Evolutionary conservation across 2,797 vertebrate species (phyloP), one percentile per base, ranked within the genome.

Genomic region (Semotilus atromaculatus): DNA sequence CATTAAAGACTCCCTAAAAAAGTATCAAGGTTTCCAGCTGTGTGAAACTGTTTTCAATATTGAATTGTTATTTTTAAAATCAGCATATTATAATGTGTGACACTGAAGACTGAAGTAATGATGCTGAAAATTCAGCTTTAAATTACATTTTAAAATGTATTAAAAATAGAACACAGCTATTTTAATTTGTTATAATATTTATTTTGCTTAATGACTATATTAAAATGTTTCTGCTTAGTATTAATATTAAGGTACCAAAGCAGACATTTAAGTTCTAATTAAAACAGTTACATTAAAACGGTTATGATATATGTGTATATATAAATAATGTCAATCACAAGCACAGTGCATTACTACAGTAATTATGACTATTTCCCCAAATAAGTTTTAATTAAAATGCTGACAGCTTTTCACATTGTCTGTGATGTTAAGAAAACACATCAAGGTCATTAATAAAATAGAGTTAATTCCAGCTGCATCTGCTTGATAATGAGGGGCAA

Each of bases 341-440:
- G 26, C 31, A 68, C 26, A 43, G 68, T 23, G 21, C 55, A 82
- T 82, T 62, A 73, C 11, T 62, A 45, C 14, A 48, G 29, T 62
- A 26, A 82, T 73, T 34, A 82, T 19, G 67, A 40, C 68, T 29
- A 18, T 48, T 64, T 72, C 5, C 29, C 48, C 19, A 73, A 82
- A 82, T 62, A 14, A 14, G 53, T 60, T 81, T 29, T 60, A 60
- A 60, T 81, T 81, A 58, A 72, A 40, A 10, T 7, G 26, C 58
- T 64, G 76, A 64, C 58, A 79, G 76, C 26, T 81, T 81, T 55
- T 45, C 38, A 79, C 18, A 64, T 45, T 31, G 64, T 5, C 38
- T 45, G 58, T 64, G 38, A 79, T 45, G 76, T 45, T 64, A 16
- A 79, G 58, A 79, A 79, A 79, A 48, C 77, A 79, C 77, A 48